Percentiles rank a stretch among this genome's conserved stretches.
These are phyloP conservation scores for Tragelaphus oryx DNA, from an alignment of 2,797 vertebrate species.

Conservation along the genomic window DNA sequence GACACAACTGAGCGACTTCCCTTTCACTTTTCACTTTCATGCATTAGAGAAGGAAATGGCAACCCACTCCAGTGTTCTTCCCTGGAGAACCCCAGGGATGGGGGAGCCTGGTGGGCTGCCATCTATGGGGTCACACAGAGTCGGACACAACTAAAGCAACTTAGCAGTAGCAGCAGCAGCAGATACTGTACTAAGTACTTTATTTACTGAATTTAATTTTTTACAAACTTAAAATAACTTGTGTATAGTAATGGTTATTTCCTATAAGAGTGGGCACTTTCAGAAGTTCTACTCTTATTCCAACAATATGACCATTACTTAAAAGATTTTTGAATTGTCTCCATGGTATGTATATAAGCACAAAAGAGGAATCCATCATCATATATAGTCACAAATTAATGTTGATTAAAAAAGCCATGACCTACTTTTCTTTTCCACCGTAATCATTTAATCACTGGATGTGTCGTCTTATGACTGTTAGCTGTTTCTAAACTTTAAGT, in stretches of 20 bases:
- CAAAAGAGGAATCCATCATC: background rate
- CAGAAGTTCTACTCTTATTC: conserved; percentile 13
- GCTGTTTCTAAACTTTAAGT: conserved; percentile 18
- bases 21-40: too few species aligned
- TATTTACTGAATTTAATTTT: conserved; percentile 13
- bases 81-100: too few species aligned
- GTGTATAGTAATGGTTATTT: conserved; percentile 11
- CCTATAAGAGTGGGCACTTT: background rate
- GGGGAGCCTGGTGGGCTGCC: too few species aligned
- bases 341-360: background rate
- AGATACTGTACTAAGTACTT: background rate
- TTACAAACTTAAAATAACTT: conserved; percentile 35
- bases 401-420: background rate
- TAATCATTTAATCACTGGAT: conserved; percentile 1
- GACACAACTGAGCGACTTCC: too few species aligned
- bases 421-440: background rate
- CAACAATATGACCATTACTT: background rate
- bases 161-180: too few species aligned
- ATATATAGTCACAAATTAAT: background rate
- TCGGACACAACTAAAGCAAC: too few species aligned
- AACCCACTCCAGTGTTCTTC: too few species aligned
- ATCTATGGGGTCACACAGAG: too few species aligned
- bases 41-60: too few species aligned
- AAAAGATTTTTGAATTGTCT: conserved; percentile 42
- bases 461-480: background rate